phyloP scores from a whole-genome alignment of 30 jellyfish, hydroid and myxozoan genomes.

The Pelagia noctiluca region DNA sequence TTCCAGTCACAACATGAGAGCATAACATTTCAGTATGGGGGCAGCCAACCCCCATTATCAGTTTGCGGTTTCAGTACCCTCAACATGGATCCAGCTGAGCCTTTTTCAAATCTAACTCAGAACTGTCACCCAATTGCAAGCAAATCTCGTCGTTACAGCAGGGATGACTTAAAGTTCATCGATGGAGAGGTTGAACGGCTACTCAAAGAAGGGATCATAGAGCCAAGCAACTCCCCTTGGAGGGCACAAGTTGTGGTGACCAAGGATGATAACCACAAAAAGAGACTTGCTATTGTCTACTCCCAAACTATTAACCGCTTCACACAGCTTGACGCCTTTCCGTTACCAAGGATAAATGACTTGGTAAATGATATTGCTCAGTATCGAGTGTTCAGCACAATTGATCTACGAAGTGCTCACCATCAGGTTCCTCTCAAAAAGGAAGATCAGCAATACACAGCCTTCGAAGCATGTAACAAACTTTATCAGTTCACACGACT shows the following conservation, averaged over 20 bases:
- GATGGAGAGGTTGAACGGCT: slow-evolving; percentile 42
- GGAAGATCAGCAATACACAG: slow-evolving; percentile 37
- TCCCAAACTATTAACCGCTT: slow-evolving; percentile 35
- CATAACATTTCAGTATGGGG: too few species aligned
- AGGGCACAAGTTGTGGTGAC: slow-evolving; percentile 81
- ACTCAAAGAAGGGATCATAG: slow-evolving; percentile 74
- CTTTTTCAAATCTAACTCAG: too few species aligned
- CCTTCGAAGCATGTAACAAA: slow-evolving; percentile 37
- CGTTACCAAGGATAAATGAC: slow-evolving; percentile 50
- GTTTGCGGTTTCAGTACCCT: too few species aligned
- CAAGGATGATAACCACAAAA: slow-evolving; percentile 20
- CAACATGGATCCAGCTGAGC: too few species aligned
- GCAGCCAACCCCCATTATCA: too few species aligned
- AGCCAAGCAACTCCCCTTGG: slow-evolving; percentile 86
- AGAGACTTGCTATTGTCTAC: slow-evolving; percentile 46
- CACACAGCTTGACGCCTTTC: slow-evolving; percentile 62
- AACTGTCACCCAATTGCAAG: too few species aligned
- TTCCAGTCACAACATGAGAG: too few species aligned
- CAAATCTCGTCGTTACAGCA: too few species aligned
- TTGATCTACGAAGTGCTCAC: slow-evolving; percentile 38
- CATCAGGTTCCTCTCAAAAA: slow-evolving; percentile 26
- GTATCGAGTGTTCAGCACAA: slow-evolving; percentile 48
- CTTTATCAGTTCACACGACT: slow-evolving; percentile 47
- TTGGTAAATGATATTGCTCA: slow-evolving; percentile 38
- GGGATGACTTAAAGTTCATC: slow-evolving; percentile 56